Evolutionary conservation across 2,797 vertebrate species (phyloP), one percentile per base, ranked within the genome.

Genomic region (Halcyon chelicuti): DNA sequence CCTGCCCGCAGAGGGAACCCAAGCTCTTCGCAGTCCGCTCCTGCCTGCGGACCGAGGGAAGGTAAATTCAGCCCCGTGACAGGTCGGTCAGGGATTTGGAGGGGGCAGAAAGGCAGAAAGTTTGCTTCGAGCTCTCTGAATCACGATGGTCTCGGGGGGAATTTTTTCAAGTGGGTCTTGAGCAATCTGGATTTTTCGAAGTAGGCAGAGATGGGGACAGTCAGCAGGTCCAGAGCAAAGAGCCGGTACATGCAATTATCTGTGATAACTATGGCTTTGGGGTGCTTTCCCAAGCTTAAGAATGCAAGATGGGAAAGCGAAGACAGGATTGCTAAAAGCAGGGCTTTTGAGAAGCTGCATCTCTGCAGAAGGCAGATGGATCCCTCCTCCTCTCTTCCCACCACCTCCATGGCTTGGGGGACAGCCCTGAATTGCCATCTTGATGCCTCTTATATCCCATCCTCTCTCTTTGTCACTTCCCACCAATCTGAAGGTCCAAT

Each of bases 1-100:
- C 0, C 26, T 49, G 84, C 82, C 95, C 22, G 75, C 84, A 96
- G 96, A 89, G 94, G 94, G 93, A 71, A 57, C 31, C 60, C 81
- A 23, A 92, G 71, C 7, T 62, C 93, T 85, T 85, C 2, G 0
- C 40, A 35, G 18, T 33, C 31, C 1, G 1, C 4, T 3, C 22
- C 39, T 5, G 13, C 3, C 11, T 4, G 4, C 4, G 16, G 2
- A 3, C 25, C 4, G 1, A 7, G 18, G 5, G 20, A 31, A 31
- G 42, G 18, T 15, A 6, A 15, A 8, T 21, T 29, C 12, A 10
- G 28, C 2, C 19, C 46, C 9, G 5, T 4, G n/a, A 10, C 2
- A 3, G 4, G 4, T 28, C 5, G 3, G 3, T 7, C 13, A 1
- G 14, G 39, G 31, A 12, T 63, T 40, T 9, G 46, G 22, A 52